Evolutionary conservation across 2,113 vertebrate species (phyloP).

Genomic region (Upupa epops): DNA sequence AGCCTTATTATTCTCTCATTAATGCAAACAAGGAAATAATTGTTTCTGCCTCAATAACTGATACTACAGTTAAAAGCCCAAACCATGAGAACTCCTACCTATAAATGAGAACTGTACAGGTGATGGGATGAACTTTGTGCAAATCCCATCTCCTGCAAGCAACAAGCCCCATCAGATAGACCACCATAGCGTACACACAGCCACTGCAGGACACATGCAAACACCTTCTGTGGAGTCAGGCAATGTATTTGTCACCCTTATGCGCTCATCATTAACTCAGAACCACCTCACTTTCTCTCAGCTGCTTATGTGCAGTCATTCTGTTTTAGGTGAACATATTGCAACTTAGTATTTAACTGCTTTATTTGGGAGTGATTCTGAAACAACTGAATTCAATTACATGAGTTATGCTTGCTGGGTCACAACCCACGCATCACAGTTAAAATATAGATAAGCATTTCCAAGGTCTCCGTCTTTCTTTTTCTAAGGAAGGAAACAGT

Average conservation of each 20-base stretch:
- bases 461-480: neutral
- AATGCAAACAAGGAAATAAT: neutral
- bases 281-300: neutral
- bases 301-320: neutral
- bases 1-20: neutral
- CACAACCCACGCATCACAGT: neutral
- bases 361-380: neutral
- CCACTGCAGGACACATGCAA: neutral
- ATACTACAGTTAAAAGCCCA: neutral
- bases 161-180: neutral
- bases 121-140: neutral
- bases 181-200: accelerated
- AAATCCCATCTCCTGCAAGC: neutral
- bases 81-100: neutral
- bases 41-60: neutral
- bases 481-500: constrained; percentile 32
- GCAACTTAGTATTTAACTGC: neutral
- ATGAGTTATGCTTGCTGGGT: neutral
- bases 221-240: too few species aligned
- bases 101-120: neutral
- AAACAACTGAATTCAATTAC: constrained; percentile 15
- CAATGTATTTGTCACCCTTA: neutral
- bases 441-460: constrained; percentile 14
- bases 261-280: neutral
- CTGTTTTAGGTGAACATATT: neutral